A percentile compares a stretch with the other conserved stretches of the same genome.
These are phyloP conservation scores for Lepidurus couesii DNA, from an alignment of 1,140 invertebrate species.

Conservation along the genomic window DNA sequence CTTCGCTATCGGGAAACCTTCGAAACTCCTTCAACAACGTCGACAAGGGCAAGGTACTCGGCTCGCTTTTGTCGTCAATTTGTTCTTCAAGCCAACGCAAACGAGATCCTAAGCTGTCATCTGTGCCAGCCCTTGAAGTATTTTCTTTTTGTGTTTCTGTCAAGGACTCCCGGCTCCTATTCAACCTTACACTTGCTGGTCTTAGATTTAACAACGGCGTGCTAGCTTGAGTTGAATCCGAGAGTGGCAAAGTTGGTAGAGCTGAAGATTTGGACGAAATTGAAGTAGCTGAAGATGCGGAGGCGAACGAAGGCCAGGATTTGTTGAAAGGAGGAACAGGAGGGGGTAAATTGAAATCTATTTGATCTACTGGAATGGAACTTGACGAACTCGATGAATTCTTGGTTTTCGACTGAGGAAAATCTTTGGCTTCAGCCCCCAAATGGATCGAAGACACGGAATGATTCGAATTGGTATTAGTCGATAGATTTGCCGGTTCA, in stretches of 20 bases:
- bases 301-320: neutral
- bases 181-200: neutral
- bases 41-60: neutral
- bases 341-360: neutral
- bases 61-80: neutral
- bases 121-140: neutral
- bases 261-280: neutral
- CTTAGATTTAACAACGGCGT: neutral
- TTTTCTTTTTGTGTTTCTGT: neutral
- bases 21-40: slow-evolving; percentile 19
- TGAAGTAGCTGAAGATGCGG: neutral
- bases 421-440: neutral
- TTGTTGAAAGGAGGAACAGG: neutral
- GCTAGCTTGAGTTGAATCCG: neutral
- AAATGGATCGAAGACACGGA: slow-evolving; percentile 9
- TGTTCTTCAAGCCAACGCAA: neutral
- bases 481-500: neutral
- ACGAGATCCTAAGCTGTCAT: neutral
- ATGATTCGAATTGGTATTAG: neutral
- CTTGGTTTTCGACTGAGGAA: neutral
- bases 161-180: neutral
- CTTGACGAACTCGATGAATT: neutral
- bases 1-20: neutral
- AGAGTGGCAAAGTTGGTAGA: neutral
- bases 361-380: neutral